A percentile compares a stretch with the other conserved stretches of the same genome.
Conservation (phyloP, 64 coral and sea anemone species). For the Astreopora myriophthalma region DNA sequence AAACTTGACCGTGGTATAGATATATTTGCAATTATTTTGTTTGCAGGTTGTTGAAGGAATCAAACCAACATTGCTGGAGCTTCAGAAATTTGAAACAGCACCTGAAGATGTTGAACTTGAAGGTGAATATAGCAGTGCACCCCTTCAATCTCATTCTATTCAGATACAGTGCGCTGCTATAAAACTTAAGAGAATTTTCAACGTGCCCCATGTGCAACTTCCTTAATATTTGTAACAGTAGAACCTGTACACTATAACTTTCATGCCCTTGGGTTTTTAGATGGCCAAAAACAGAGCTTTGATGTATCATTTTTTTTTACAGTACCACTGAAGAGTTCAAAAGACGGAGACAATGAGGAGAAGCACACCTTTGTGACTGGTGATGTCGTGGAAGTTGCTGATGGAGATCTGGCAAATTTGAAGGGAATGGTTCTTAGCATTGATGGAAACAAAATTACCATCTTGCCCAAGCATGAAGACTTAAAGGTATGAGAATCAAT, state of each 20-base stretch:
- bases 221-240: too few relatives aligned
- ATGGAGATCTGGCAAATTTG: constrained; percentile 92
- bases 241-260: too few relatives aligned
- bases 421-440: constrained; percentile 94
- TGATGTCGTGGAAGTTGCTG: constrained; percentile 88
- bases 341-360: constrained; percentile 69
- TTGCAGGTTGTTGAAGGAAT: constrained; percentile 90
- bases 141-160: too few relatives aligned
- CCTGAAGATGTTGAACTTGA: constrained; percentile 99
- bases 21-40: neutral
- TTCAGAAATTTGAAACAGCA: constrained; percentile 95
- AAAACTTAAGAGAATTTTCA: too few relatives aligned
- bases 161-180: too few relatives aligned
- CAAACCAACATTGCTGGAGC: constrained; percentile 89
- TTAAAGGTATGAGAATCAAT: constrained; percentile 80
- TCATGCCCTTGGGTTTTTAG: neutral
- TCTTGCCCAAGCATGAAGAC: constrained; percentile 96
- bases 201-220: too few relatives aligned
- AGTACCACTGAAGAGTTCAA: constrained; percentile 82
- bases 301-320: neutral
- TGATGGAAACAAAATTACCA: constrained; percentile 87
- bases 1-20: too few relatives aligned
- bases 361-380: constrained; percentile 71
- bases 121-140: constrained; percentile 45
- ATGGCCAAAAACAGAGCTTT: neutral